phyloP scores from a whole-genome alignment of 1,140 invertebrate genomes.

The Olivierus martensii region DNA sequence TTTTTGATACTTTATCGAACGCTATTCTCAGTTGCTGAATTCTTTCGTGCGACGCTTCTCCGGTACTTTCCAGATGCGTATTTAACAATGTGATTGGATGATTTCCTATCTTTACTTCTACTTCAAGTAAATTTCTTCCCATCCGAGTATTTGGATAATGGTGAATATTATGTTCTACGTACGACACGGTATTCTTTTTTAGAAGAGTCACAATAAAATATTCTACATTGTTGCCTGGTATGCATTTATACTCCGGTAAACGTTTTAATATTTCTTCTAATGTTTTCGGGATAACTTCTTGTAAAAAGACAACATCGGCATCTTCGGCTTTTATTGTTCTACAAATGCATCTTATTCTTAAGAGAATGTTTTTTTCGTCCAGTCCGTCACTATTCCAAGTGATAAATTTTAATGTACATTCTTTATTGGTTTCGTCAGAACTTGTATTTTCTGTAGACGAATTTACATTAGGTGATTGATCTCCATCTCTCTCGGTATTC shows the following conservation, averaged over 20 bases:
- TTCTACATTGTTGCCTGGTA: conserved; percentile 24
- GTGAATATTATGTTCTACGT: conserved; percentile 31
- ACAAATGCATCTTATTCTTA: conserved; percentile 37
- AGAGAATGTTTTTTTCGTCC: conserved; percentile 36
- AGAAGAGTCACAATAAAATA: conserved; percentile 41
- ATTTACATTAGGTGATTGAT: too few relatives aligned
- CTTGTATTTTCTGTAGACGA: too few relatives aligned
- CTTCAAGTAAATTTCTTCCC: conserved; percentile 37
- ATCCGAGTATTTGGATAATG: conserved; percentile 35
- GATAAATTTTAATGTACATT: conserved; percentile 29
- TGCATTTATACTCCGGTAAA: conserved; percentile 31
- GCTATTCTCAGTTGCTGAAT: conserved; percentile 33
- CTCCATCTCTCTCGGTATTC: too few relatives aligned
- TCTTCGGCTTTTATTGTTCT: conserved; percentile 31
- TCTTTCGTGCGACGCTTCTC: conserved; percentile 32
- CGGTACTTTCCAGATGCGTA: conserved; percentile 45
- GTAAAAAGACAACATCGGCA: conserved; percentile 45
- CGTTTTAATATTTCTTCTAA: conserved; percentile 28
- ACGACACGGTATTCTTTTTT: conserved; percentile 30
- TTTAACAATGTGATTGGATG: conserved; percentile 33
- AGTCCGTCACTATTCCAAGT: conserved; percentile 51
- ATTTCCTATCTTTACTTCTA: conserved; percentile 25
- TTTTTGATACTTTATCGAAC: conserved; percentile 23
- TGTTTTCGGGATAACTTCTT: conserved; percentile 41
- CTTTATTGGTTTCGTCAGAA: too few relatives aligned